These are phyloP conservation scores for Cynoglossus semilaevis DNA, from an alignment of 2,113 vertebrate genomes.

Conservation along the genomic window DNA sequence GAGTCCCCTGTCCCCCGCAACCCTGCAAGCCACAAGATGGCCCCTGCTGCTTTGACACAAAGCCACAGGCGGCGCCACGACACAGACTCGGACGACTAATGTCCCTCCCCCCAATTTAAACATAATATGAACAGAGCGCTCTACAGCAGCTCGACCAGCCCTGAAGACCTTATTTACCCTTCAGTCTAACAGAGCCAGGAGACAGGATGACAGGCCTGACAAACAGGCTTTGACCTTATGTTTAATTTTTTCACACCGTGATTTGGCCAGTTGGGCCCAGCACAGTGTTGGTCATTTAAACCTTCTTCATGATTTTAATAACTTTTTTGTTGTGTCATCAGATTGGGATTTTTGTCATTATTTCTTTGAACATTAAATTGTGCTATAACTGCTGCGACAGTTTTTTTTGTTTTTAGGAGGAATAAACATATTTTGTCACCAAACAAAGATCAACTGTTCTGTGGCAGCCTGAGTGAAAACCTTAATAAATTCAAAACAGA, in stretches of 20 bases:
- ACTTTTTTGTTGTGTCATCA: neutral
- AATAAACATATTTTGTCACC: too few relatives aligned
- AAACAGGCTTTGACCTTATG: conserved; percentile 16
- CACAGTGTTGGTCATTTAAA: neutral
- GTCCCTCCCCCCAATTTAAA: conserved; percentile 44
- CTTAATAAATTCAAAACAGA: too few relatives aligned
- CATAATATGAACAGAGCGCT: conserved; percentile 24
- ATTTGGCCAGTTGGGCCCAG: neutral
- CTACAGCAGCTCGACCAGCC: conserved; percentile 32
- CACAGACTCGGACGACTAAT: conserved; percentile 78
- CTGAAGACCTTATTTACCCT: conserved; percentile 42
- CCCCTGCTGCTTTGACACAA: conserved; percentile 57
- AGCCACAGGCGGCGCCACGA: conserved; percentile 75
- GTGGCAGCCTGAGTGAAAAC: too few relatives aligned
- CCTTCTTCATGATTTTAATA: too few relatives aligned
- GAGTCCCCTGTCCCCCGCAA: conserved; percentile 56
- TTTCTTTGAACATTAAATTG: neutral
- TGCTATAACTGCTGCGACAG: too few relatives aligned
- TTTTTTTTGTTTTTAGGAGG: too few relatives aligned
- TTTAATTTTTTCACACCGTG: conserved; percentile 9
- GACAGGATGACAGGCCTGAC: conserved; percentile 11
- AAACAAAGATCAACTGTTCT: too few relatives aligned
- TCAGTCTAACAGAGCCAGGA: conserved; percentile 9
- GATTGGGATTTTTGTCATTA: neutral
- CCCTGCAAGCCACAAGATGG: conserved; percentile 49